Conservation (phyloP, 2,113 vertebrate genomes). For the Albula goreensis region DNA sequence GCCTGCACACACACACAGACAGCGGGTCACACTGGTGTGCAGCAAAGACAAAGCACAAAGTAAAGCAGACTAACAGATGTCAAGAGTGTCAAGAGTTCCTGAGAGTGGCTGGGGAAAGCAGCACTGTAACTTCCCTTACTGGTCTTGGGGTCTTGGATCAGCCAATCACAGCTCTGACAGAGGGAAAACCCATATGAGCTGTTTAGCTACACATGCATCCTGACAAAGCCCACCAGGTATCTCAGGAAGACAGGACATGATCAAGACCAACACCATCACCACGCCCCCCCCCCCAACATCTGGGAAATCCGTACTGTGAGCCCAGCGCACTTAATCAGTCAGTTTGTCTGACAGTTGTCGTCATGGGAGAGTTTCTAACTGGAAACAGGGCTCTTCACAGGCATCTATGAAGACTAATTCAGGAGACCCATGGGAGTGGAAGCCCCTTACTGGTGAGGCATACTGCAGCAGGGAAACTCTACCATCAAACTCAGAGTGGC, state of each 20-base stretch:
- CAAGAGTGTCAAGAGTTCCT: conserved; percentile 14
- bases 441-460: conserved; percentile 19
- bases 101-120: background rate
- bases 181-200: conserved; percentile 3
- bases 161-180: conserved; percentile 1
- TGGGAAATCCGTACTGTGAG: background rate
- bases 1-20: conserved; percentile 26
- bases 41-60: conserved; percentile 30
- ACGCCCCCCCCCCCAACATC: background rate
- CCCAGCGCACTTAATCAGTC: conserved; percentile 25
- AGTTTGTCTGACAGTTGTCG: background rate
- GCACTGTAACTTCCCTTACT: background rate
- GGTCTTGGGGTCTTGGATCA: conserved; percentile 5
- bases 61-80: conserved; percentile 40
- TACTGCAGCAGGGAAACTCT: conserved; percentile 29
- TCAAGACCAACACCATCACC: background rate
- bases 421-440: conserved; percentile 46
- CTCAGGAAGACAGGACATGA: too few relatives aligned
- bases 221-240: background rate
- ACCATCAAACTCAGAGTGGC: background rate
- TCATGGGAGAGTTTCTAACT: conserved; percentile 51
- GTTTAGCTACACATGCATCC: background rate
- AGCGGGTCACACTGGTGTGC: background rate
- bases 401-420: conserved; percentile 39
- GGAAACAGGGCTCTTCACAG: conserved; percentile 41